phyloP scores from a whole-genome alignment of 2,888 invertebrate species.

The Gortyna flavago region DNA sequence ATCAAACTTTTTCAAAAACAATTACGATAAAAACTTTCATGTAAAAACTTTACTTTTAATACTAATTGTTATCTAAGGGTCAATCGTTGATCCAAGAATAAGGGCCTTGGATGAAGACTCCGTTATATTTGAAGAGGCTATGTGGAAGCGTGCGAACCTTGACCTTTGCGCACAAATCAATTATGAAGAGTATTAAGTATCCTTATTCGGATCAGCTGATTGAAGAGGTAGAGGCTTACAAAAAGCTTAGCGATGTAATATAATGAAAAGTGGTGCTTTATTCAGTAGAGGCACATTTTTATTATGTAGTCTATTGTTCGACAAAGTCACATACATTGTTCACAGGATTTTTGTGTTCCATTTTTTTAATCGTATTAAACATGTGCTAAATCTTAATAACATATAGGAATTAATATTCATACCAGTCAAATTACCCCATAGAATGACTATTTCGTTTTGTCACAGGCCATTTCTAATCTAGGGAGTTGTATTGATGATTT shows the following conservation, averaged over 20 bases:
- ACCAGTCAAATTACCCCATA: too few relatives aligned
- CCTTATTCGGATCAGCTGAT: slow-evolving; percentile 39
- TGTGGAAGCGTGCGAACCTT: slow-evolving; percentile 34
- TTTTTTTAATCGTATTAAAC: not conserved
- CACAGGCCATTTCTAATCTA: too few relatives aligned
- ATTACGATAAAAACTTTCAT: not conserved
- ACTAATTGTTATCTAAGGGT: slow-evolving; percentile 1
- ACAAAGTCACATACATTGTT: not conserved
- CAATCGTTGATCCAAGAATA: slow-evolving; percentile 7
- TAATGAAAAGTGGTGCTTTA: slow-evolving; percentile 21
- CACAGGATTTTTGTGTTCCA: not conserved
- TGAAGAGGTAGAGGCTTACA: slow-evolving; percentile 26
- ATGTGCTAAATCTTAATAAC: not conserved
- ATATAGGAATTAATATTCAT: not conserved
- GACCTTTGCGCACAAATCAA: slow-evolving; percentile 34
- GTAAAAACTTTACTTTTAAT: slow-evolving; percentile 23
- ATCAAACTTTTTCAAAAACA: not conserved
- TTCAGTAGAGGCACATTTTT: not conserved
- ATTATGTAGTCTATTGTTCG: not conserved
- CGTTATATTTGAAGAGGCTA: slow-evolving; percentile 12
- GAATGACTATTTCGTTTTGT: too few relatives aligned
- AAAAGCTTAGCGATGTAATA: slow-evolving; percentile 18
- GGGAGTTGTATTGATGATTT: too few relatives aligned
- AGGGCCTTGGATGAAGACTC: slow-evolving; percentile 23
- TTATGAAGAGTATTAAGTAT: slow-evolving; percentile 44